Evolutionary conservation across 2,888 invertebrate genomes (phyloP), one percentile per base, ranked within the genome.

Genomic region (Leptarthrus brevirostris): DNA sequence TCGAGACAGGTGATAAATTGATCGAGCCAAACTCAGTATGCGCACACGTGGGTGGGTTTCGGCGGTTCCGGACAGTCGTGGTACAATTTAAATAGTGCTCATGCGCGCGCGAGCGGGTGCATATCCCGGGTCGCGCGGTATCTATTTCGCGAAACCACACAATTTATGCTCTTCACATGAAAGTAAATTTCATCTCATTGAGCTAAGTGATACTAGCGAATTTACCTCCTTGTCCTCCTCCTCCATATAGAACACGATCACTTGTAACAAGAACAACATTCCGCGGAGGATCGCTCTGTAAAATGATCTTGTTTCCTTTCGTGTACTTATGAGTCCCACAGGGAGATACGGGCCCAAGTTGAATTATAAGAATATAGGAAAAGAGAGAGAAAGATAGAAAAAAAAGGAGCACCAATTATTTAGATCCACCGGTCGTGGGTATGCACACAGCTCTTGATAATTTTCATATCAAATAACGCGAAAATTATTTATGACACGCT

Each of bases 1-100:
- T 72, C 61, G 49, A 72, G 72, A 72, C 72, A 72, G 72, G 72
- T 61, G 72, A 72, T 61, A 72, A 61, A 72, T 72, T 58, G 72
- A 72, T 72, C 61, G 34, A 20, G 58, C 61, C 69, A 49, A 52
- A 18, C 69, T 26, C 14, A 69, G 30, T 30, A 14, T 49, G 52
- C 20, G 24, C 20, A 52, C 52, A 69, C 69, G 69, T 52, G 69
- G 49, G 69, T 69, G 69, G 69, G 69, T 69, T 47, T 14, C n/a
- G 47, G 18, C 49, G 3, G 49, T 8, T 20, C 16, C 18, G 3
- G 10, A 12, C 3, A 3, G 18, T 49, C 18, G 16, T 18, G 49
- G n/a, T n/a, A n/a, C n/a, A n/a, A n/a, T n/a, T n/a, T n/a, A n/a
- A n/a, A n/a, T n/a, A n/a, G n/a, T n/a, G n/a, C n/a, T n/a, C n/a